Conservation (phyloP, 2,797 vertebrate species). For the Acipenser ruthenus region DNA sequence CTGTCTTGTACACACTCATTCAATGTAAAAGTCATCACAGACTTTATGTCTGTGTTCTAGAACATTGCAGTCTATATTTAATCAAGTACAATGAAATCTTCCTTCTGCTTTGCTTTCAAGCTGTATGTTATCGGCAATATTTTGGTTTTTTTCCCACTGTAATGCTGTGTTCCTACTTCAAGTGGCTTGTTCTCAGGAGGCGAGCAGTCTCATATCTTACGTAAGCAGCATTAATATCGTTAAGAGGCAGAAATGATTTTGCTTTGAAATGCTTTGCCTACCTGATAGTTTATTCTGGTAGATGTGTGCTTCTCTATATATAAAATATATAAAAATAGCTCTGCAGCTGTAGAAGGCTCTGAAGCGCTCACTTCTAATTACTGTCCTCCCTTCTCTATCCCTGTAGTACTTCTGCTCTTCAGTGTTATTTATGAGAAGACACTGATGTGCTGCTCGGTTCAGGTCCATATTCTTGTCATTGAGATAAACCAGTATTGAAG, state of each 20-base stretch:
- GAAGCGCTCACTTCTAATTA: not conserved
- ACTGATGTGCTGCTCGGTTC: not conserved
- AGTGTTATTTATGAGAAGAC: not conserved
- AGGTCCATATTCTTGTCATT: not conserved
- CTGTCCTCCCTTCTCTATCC: not conserved
- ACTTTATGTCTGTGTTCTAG: no score
- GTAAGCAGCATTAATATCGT: not conserved
- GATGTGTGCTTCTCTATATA: not conserved
- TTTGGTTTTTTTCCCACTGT: no score
- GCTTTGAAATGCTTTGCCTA: not conserved
- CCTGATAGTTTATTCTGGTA: not conserved
- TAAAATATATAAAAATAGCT: not conserved
- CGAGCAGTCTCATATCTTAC: not conserved
- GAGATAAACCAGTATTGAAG: not conserved
- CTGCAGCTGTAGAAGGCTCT: not conserved
- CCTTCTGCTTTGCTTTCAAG: no score
- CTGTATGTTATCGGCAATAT: no score
- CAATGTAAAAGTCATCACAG: no score
- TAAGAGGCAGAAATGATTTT: not conserved
- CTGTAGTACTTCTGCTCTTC: not conserved
- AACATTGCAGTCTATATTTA: no score
- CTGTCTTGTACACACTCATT: no score
- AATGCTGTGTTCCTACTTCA: no score
- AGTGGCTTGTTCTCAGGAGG: not conserved
- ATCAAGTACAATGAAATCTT: no score